Conservation (phyloP, 2,888 invertebrate species). For the Sphaeridia pumilis region DNA sequence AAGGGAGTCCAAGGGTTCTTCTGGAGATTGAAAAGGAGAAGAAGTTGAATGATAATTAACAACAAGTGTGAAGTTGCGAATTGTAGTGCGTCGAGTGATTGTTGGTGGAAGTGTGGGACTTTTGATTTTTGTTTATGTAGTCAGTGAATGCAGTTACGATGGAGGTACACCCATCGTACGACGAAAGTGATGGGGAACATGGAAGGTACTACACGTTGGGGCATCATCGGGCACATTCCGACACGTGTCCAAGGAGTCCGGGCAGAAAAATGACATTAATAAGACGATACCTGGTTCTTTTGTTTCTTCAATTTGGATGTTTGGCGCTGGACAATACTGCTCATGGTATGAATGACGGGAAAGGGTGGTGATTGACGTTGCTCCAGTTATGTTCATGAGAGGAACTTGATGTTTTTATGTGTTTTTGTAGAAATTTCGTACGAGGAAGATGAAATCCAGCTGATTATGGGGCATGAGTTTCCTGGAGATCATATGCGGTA, state of each 20-base stretch:
- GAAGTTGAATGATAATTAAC: too few relatives aligned
- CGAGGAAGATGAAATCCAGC: slow-evolving; percentile 28
- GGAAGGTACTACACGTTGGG: slow-evolving; percentile 7
- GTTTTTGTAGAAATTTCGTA: slow-evolving; percentile 23
- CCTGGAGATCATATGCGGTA: slow-evolving; percentile 19
- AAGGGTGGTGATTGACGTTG: neutral
- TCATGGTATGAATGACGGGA: slow-evolving; percentile 16
- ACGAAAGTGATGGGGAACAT: slow-evolving; percentile 8
- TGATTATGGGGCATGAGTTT: slow-evolving; percentile 26
- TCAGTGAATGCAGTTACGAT: slow-evolving; percentile 11
- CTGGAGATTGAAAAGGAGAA: too few relatives aligned
- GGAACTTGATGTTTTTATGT: slow-evolving; percentile 4
- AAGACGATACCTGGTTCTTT: slow-evolving; percentile 24
- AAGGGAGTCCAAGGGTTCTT: too few relatives aligned
- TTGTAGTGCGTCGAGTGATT: too few relatives aligned
- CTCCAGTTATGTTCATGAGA: neutral
- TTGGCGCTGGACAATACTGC: slow-evolving; percentile 29
- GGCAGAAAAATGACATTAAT: slow-evolving; percentile 23
- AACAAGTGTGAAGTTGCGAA: too few relatives aligned
- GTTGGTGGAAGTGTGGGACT: neutral
- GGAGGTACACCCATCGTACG: slow-evolving; percentile 13
- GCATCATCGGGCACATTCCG: slow-evolving; percentile 4
- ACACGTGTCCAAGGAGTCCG: slow-evolving; percentile 6
- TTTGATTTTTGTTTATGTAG: slow-evolving; percentile 9
- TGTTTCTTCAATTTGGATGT: slow-evolving; percentile 30